Evolutionary conservation across 2,113 vertebrate species (phyloP).

Genomic region (Brachirus orientalis): DNA sequence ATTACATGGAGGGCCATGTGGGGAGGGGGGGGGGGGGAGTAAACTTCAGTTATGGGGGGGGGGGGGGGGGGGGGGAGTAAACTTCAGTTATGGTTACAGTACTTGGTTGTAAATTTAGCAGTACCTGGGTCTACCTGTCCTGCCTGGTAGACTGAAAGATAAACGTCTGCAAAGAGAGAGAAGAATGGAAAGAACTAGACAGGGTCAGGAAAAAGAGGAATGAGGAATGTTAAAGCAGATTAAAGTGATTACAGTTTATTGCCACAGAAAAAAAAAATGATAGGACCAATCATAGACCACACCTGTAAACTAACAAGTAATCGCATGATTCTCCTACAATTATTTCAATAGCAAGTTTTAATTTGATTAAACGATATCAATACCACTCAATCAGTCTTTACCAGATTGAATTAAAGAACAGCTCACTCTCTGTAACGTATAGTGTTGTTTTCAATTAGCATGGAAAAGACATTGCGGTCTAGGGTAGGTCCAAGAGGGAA

Average conservation of each 20-base stretch:
- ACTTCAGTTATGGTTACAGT: constrained; percentile 71
- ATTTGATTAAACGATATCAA: not conserved
- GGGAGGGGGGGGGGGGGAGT: constrained; percentile 46
- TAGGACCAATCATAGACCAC: constrained; percentile 81
- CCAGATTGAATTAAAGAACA: constrained; percentile 24
- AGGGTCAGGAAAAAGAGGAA: constrained; percentile 95
- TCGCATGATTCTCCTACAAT: not conserved
- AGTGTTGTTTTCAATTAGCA: constrained; percentile 50
- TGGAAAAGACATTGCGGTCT: constrained; percentile 67
- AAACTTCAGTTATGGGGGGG: constrained; percentile 59
- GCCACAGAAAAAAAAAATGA: constrained; percentile 71
- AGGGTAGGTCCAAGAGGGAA: constrained; percentile 77
- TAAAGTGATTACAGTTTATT: constrained; percentile 81
- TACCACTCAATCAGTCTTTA: constrained; percentile 14
- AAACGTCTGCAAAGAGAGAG: constrained; percentile 99
- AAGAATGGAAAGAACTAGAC: constrained; percentile 99
- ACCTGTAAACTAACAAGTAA: constrained; percentile 2
- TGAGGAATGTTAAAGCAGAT: constrained; percentile 90
- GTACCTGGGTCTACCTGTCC: constrained; percentile 99
- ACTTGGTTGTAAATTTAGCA: constrained; percentile 90
- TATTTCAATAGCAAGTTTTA: not conserved
- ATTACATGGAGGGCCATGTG: constrained; percentile 83
- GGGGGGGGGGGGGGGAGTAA: constrained; percentile 45
- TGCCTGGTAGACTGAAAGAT: constrained; percentile 99
- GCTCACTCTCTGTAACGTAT: constrained; percentile 46